phyloP scores from a whole-genome alignment of 2,888 invertebrate species.

The Philereme transversata region DNA sequence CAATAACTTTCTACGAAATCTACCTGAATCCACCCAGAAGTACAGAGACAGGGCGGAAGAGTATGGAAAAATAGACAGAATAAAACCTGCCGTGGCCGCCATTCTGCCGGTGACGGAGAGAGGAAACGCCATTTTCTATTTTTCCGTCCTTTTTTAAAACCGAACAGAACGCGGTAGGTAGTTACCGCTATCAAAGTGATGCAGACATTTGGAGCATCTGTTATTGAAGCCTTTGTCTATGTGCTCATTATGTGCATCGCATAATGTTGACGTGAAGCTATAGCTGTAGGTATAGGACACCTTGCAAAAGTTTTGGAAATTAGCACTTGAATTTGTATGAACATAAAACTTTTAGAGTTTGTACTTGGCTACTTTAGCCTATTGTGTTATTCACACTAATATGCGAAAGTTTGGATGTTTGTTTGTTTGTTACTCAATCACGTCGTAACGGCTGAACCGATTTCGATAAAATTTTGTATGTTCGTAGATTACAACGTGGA shows the following conservation, averaged over 20 bases:
- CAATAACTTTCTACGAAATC: constrained; percentile 12
- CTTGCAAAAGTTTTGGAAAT: too few species aligned
- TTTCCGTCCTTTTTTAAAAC: constrained; percentile 57
- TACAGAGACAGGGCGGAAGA: constrained; percentile 63
- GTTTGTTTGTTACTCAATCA: too few species aligned
- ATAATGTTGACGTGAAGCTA: constrained; percentile 8
- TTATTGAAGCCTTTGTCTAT: constrained; percentile 36
- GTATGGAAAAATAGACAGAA: constrained; percentile 58
- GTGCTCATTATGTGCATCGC: constrained; percentile 26
- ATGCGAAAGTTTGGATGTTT: too few species aligned
- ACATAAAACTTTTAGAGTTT: too few species aligned
- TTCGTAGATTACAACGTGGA: too few species aligned
- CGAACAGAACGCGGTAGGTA: constrained; percentile 36
- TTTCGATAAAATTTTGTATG: too few species aligned
- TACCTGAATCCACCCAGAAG: constrained; percentile 25
- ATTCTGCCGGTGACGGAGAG: constrained; percentile 78
- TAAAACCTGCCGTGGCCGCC: constrained; percentile 67
- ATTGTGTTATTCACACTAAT: too few species aligned
- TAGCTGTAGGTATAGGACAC: too few species aligned
- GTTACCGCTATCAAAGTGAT: constrained; percentile 35
- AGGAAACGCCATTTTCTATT: constrained; percentile 74
- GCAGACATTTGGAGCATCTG: constrained; percentile 36
- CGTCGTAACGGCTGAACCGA: too few species aligned
- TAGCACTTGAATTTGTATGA: too few species aligned
- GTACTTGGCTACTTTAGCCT: too few species aligned